These are phyloP conservation scores for Eilema caniola DNA, from an alignment of 2,888 invertebrate species.

Conservation along the genomic window DNA sequence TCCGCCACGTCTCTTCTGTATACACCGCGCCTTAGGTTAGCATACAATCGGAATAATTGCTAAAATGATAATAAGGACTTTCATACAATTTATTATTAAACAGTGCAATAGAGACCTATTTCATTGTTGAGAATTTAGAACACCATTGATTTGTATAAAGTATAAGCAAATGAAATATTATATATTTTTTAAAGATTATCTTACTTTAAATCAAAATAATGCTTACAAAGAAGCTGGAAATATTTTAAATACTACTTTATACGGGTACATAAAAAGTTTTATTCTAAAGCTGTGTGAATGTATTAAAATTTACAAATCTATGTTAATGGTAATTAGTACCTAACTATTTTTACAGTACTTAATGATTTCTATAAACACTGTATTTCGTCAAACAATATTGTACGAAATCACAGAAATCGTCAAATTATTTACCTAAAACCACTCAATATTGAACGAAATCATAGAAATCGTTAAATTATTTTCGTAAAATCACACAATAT, in stretches of 20 bases:
- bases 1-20: too few species aligned
- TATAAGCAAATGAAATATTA: too few species aligned
- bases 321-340: background rate
- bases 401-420: too few species aligned
- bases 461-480: background rate
- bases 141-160: too few species aligned
- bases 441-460: background rate
- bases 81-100: too few species aligned
- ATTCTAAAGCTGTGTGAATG: constrained; percentile 41
- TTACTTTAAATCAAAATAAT: background rate
- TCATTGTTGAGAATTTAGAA: too few species aligned
- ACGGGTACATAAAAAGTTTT: constrained; percentile 25
- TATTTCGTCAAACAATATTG: background rate
- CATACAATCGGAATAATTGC: too few species aligned
- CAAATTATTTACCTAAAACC: background rate
- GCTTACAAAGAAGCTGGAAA: background rate
- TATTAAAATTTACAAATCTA: constrained; percentile 7
- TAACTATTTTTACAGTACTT: constrained; percentile 4
- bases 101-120: too few species aligned
- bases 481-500: background rate
- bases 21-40: too few species aligned
- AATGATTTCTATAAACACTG: background rate
- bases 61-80: background rate
- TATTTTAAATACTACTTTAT: constrained; percentile 11
- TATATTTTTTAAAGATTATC: too few species aligned